Evolutionary conservation across 1,140 invertebrate genomes (phyloP).

Genomic region (Psilanteris sp.): DNA sequence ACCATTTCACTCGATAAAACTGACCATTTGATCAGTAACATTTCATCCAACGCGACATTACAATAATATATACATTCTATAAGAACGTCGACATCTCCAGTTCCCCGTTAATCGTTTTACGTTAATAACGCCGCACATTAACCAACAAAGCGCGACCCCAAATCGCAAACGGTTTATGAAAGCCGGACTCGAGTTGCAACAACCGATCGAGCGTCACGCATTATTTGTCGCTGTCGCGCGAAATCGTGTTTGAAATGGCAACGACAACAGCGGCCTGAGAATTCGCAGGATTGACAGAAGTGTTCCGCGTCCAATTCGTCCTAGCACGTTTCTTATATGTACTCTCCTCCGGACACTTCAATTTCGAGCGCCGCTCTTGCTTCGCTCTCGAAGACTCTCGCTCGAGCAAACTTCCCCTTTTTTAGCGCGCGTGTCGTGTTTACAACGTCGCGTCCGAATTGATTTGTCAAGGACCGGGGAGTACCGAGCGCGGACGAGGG

Average conservation of each 20-base stretch:
- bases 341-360: conserved; percentile 56
- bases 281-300: conserved; percentile 59
- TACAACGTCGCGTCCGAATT: conserved; percentile 76
- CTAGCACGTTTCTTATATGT: conserved; percentile 60
- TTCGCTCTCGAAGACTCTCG: conserved; percentile 48
- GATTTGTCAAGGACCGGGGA: conserved; percentile 73
- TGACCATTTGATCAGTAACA: too few relatives aligned
- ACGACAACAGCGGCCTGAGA: conserved; percentile 45
- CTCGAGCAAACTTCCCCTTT: conserved; percentile 51
- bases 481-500: conserved; percentile 32
- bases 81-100: too few relatives aligned
- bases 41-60: too few relatives aligned
- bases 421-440: conserved; percentile 69
- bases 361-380: conserved; percentile 51
- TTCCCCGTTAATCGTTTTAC: too few relatives aligned
- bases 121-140: too few relatives aligned
- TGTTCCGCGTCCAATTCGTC: conserved; percentile 59
- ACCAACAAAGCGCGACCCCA: too few relatives aligned
- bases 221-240: conserved; percentile 51
- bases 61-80: too few relatives aligned
- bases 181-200: conserved; percentile 17
- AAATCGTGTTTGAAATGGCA: conserved; percentile 58
- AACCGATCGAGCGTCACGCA: conserved; percentile 35
- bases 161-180: conserved; percentile 23
- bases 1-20: too few relatives aligned